Conservation (phyloP, 2,888 invertebrate genomes). For the Mechanitis messenoides region DNA sequence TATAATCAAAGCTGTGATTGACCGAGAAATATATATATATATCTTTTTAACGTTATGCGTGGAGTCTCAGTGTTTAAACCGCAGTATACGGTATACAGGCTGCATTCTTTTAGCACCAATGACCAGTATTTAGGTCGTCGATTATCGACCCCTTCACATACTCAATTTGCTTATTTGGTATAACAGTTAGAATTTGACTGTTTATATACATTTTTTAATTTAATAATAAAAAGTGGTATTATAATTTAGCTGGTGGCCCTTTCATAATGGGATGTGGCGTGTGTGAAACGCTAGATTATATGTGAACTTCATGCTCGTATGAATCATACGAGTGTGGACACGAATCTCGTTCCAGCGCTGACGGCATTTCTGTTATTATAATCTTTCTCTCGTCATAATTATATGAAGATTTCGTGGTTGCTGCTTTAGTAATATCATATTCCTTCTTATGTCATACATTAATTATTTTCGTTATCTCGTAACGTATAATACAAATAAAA, state of each 20-base stretch:
- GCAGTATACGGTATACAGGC: neutral
- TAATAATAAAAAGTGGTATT: too few species aligned
- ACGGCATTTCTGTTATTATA: constrained; percentile 17
- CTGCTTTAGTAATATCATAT: neutral
- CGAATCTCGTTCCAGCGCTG: constrained; percentile 16
- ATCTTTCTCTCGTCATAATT: constrained; percentile 12
- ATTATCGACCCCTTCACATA: constrained; percentile 21
- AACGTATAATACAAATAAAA: too few species aligned
- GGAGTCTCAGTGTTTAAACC: neutral
- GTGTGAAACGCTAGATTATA: constrained; percentile 16
- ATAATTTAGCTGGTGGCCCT: constrained; percentile 2
- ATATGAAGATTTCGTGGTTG: neutral
- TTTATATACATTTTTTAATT: too few species aligned
- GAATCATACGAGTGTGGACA: constrained; percentile 18
- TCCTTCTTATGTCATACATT: neutral
- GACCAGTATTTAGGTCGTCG: constrained; percentile 13
- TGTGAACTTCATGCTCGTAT: constrained; percentile 11
- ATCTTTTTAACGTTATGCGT: neutral
- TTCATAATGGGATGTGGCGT: constrained; percentile 11
- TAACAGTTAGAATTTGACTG: too few species aligned
- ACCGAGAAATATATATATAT: too few species aligned
- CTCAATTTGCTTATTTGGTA: neutral
- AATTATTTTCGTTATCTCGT: neutral
- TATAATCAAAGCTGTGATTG: too few species aligned
- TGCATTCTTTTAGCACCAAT: neutral